Conservation (phyloP, 1,140 invertebrate species). For the Uloborus diversus region DNA sequence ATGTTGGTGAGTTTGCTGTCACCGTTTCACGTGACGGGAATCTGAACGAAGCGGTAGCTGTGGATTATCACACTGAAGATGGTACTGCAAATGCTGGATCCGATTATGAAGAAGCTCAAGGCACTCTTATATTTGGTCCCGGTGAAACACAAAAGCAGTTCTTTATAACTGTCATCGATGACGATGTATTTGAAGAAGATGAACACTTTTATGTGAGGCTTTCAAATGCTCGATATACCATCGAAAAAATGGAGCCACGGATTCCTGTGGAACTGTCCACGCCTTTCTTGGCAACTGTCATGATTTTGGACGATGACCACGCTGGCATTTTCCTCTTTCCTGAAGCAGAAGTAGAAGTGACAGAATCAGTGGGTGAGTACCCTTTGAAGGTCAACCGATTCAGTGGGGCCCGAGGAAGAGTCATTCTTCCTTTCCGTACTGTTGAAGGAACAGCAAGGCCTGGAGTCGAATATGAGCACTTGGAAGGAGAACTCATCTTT, state of each 20-base stretch:
- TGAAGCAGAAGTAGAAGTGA: conserved; percentile 82
- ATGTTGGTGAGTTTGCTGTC: conserved; percentile 92
- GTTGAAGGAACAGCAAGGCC: conserved; percentile 91
- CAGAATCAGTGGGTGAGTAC: conserved; percentile 89
- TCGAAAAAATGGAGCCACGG: conserved; percentile 35
- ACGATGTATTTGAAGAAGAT: conserved; percentile 99
- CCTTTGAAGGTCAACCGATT: conserved; percentile 78
- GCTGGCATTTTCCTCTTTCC: conserved; percentile 94
- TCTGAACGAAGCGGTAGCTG: conserved; percentile 70
- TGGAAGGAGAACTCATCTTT: conserved; percentile 85
- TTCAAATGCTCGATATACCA: conserved; percentile 54
- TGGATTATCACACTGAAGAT: conserved; percentile 95
- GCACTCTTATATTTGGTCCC: conserved; percentile 85
- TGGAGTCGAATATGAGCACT: conserved; percentile 85
- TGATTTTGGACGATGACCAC: conserved; percentile 98
- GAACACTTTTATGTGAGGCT: conserved; percentile 91
- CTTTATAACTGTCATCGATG: conserved; percentile 94
- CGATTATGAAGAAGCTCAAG: conserved; percentile 89
- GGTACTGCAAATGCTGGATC: conserved; percentile 95
- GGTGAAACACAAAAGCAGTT: conserved; percentile 92
- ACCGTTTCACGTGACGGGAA: conserved; percentile 86
- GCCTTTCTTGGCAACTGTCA: conserved; percentile 90
- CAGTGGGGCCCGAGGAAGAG: conserved; percentile 90
- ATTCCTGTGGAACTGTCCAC: conserved; percentile 70
- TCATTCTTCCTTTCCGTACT: conserved; percentile 87